Evolutionary conservation across 2,113 vertebrate species (phyloP).

Genomic region (Danio rerio): GRCz12tu NC_133193.1:54092501-54093000

Average conservation of each 20-base stretch:
- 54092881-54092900: too few species aligned
- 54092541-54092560: too few species aligned
- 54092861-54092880: neutral
- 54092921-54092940: neutral
- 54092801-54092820: conserved; percentile 84
- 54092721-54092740: conserved; percentile 94
- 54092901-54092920: too few species aligned
- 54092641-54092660: conserved; percentile 96
- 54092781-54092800: conserved; percentile 93
- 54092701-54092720: conserved; percentile 94
- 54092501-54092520: neutral
- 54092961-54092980: conserved; percentile 58
- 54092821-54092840: too few species aligned
- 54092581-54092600: too few species aligned
- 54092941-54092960: neutral
- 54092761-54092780: conserved; percentile 97
- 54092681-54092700: conserved; percentile 92
- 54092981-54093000: conserved; percentile 95
- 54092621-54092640: neutral
- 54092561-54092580: too few species aligned
- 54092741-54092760: conserved; percentile 94
- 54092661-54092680: conserved; percentile 91
- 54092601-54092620: too few species aligned
- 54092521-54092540: neutral
- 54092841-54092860: too few species aligned